phyloP scores from a whole-genome alignment of 2,113 vertebrate genomes.

The Hemibates koningsi region DNA sequence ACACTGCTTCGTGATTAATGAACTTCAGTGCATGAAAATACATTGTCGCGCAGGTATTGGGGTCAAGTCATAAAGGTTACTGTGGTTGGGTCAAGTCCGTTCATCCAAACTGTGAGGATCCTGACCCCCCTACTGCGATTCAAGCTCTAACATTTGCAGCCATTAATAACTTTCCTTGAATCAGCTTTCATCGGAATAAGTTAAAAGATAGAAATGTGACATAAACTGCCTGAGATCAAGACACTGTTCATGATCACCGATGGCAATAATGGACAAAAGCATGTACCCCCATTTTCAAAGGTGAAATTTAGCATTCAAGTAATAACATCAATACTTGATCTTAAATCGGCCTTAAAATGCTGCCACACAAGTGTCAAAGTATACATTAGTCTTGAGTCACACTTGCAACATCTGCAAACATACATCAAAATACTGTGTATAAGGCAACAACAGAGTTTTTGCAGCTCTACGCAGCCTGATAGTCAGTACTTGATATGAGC shows the following conservation, averaged over 20 bases:
- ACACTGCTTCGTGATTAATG: constrained; percentile 30
- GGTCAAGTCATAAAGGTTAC: constrained; percentile 6
- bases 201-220: neutral
- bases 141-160: neutral
- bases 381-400: neutral
- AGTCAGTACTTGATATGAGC: neutral
- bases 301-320: neutral
- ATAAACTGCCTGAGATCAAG: neutral
- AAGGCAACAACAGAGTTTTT: neutral
- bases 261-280: neutral
- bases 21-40: constrained; percentile 14
- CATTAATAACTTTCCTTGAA: neutral
- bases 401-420: neutral
- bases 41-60: neutral
- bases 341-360: neutral
- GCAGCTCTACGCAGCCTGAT: neutral
- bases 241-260: neutral
- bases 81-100: constrained; percentile 24
- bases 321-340: neutral
- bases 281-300: neutral
- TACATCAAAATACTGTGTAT: neutral
- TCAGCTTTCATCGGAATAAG: neutral
- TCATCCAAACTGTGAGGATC: neutral
- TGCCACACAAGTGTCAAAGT: neutral
- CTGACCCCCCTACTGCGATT: neutral